Conservation (phyloP, 1,140 invertebrate species). For the Drosophila sucinea region DNA sequence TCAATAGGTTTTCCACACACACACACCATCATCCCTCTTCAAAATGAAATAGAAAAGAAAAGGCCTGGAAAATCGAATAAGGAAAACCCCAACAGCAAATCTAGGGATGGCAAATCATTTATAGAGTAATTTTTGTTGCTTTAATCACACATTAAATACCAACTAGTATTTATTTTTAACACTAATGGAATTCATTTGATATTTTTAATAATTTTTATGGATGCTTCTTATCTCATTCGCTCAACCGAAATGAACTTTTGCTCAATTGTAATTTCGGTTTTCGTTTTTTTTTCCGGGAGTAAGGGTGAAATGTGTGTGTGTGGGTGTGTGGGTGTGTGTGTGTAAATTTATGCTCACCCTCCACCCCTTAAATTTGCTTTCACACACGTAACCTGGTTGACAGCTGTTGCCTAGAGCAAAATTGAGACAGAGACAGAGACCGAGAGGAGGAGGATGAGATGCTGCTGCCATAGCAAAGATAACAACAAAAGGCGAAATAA, state of each 20-base stretch:
- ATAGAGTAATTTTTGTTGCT: neutral
- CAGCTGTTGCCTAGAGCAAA: constrained; percentile 69
- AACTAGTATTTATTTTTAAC: neutral
- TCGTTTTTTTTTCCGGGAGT: constrained; percentile 12
- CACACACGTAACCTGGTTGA: constrained; percentile 75
- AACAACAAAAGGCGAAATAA: constrained; percentile 69
- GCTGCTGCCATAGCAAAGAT: constrained; percentile 53
- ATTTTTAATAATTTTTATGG: neutral
- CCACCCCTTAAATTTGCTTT: constrained; percentile 24
- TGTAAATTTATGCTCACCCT: constrained; percentile 58
- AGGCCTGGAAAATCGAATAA: constrained; percentile 70
- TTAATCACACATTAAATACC: constrained; percentile 4
- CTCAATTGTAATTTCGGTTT: constrained; percentile 24
- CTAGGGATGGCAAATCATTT: constrained; percentile 13
- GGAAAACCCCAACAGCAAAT: constrained; percentile 33
- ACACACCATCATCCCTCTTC: constrained; percentile 10
- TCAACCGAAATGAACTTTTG: neutral
- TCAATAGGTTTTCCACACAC: constrained; percentile 54
- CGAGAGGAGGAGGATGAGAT: constrained; percentile 12
- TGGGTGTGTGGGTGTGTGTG: neutral
- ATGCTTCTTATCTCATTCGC: constrained; percentile 43
- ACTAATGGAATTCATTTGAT: neutral
- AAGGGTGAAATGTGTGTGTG: neutral
- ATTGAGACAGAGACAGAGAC: neutral
- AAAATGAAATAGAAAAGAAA: constrained; percentile 47